Conservation (phyloP, 1,140 invertebrate species). For the Zaprionus capensis region DNA sequence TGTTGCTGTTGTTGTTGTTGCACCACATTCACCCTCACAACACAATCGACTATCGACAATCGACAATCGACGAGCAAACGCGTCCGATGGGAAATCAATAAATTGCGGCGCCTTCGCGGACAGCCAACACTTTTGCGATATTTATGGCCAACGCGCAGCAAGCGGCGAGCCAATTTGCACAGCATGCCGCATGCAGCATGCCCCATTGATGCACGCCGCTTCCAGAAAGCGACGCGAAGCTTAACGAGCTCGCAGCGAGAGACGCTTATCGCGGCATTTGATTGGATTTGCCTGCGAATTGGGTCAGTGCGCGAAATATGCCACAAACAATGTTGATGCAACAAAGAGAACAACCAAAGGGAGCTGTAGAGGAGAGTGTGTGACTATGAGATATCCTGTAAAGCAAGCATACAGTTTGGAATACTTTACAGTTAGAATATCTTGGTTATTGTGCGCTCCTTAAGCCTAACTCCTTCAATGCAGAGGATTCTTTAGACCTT, state of each 20-base stretch:
- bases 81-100: conserved; percentile 51
- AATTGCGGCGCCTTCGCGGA: conserved; percentile 54
- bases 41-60: not conserved
- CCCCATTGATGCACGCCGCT: conserved; percentile 47
- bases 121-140: conserved; percentile 35
- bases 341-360: not conserved
- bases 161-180: conserved; percentile 68
- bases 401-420: too few relatives aligned
- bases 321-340: conserved; percentile 24
- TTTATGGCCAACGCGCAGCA: conserved; percentile 22
- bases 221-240: conserved; percentile 16
- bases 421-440: too few relatives aligned
- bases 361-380: not conserved
- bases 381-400: not conserved
- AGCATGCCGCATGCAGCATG: conserved; percentile 53
- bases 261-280: conserved; percentile 49
- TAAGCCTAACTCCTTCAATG: too few relatives aligned
- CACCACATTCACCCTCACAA: conserved; percentile 8
- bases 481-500: too few relatives aligned
- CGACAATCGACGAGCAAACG: conserved; percentile 1
- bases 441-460: too few relatives aligned
- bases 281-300: conserved; percentile 47
- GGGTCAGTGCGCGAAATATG: conserved; percentile 43
- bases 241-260: conserved; percentile 43
- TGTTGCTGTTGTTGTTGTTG: not conserved